Conservation (phyloP, 2,797 vertebrate species). For the Anabacerthia variegaticeps region DNA sequence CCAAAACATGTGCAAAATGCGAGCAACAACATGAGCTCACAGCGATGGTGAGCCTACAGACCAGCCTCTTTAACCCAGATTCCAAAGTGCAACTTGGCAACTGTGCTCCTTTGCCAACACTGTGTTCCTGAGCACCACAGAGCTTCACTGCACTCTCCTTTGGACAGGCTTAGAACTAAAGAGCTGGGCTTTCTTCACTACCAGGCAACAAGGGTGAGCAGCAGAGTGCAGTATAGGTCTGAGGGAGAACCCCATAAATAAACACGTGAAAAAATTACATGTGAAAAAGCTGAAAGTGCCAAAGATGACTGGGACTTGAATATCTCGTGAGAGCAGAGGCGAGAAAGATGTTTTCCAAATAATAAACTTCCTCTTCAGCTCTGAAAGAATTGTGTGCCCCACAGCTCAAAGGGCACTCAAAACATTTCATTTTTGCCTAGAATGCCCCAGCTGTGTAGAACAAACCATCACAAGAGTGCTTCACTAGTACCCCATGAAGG, state of each 20-base stretch:
- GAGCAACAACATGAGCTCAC: background rate
- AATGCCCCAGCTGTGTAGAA: fast-evolving
- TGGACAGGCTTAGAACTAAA: background rate
- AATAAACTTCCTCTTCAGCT: background rate
- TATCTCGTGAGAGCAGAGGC: background rate
- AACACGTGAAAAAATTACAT: background rate
- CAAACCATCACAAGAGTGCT: background rate
- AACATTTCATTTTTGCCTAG: background rate
- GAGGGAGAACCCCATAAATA: background rate
- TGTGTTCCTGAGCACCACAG: background rate
- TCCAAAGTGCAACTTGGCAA: background rate
- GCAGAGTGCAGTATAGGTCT: background rate
- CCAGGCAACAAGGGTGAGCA: too few species aligned
- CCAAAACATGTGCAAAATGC: background rate
- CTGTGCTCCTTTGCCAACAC: fast-evolving
- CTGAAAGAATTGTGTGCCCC: background rate
- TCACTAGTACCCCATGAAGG: background rate
- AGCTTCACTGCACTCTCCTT: too few species aligned
- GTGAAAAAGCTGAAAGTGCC: background rate
- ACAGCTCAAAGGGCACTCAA: background rate
- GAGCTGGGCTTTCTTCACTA: background rate
- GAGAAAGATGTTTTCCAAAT: fast-evolving
- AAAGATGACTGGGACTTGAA: background rate
- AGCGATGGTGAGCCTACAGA: background rate
- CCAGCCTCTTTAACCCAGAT: background rate